A percentile compares a stretch with the other conserved stretches of the same genome.
phyloP scores from a whole-genome alignment of 1,140 invertebrate species.

The Pseudomyrmex concolor region DNA sequence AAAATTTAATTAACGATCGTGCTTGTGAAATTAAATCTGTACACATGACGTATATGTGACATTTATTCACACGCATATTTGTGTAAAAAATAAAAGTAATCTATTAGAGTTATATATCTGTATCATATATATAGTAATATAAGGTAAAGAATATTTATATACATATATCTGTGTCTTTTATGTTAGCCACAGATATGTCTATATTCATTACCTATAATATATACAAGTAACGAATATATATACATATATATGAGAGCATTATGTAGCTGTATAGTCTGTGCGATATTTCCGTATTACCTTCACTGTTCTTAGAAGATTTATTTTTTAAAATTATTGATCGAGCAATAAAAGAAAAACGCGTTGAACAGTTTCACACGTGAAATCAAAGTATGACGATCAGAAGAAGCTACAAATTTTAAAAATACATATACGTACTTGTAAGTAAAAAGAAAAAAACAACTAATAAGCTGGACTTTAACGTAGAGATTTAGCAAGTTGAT shows the following conservation, averaged over 20 bases:
- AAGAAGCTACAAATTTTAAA: conserved; percentile 43
- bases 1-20: conserved; percentile 62
- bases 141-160: conserved; percentile 30
- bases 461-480: conserved; percentile 4
- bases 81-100: conserved; percentile 24
- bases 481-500: conserved; percentile 25
- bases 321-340: conserved; percentile 33
- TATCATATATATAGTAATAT: conserved; percentile 45
- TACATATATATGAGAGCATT: conserved; percentile 43
- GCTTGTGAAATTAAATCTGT: conserved; percentile 41
- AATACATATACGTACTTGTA: conserved; percentile 57
- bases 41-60: conserved; percentile 1
- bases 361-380: conserved; percentile 34
- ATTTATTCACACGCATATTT: conserved; percentile 33
- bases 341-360: conserved; percentile 32
- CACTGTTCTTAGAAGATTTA: conserved; percentile 47
- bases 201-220: no score
- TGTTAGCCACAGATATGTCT: no score
- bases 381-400: conserved; percentile 46
- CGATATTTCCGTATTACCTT: conserved; percentile 41
- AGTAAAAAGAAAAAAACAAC: conserved; percentile 1
- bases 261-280: conserved; percentile 13
- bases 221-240: neutral
- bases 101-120: conserved; percentile 19
- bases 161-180: neutral